Conservation (phyloP, 1,140 invertebrate species). For the Uloborus diversus region DNA sequence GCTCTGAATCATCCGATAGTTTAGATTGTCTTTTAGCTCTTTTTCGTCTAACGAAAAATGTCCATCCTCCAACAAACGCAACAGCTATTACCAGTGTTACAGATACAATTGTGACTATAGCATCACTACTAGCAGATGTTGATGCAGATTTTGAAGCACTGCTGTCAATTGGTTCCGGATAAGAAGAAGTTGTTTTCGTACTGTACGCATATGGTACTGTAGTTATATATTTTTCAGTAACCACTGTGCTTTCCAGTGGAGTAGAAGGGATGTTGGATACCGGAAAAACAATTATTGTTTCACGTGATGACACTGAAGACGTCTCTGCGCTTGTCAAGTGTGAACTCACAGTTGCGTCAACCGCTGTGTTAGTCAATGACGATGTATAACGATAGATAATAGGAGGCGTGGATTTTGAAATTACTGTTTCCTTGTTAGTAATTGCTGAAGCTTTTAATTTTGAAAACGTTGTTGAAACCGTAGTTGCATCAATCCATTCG, state of each 20-base stretch:
- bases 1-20: constrained; percentile 57
- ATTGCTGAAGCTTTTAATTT: too few relatives aligned
- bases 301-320: too few relatives aligned
- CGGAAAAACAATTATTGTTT: too few relatives aligned
- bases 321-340: too few relatives aligned
- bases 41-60: not conserved
- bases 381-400: too few relatives aligned
- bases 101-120: constrained; percentile 1
- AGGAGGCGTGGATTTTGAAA: not conserved
- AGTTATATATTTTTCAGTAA: not conserved
- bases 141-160: constrained; percentile 9
- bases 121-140: not conserved
- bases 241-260: too few relatives aligned
- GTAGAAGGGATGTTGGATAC: too few relatives aligned
- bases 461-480: too few relatives aligned
- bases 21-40: constrained; percentile 30
- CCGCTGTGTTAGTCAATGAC: too few relatives aligned
- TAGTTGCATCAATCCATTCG: too few relatives aligned
- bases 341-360: too few relatives aligned
- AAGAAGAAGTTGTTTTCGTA: not conserved
- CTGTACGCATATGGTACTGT: not conserved
- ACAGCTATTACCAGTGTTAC: constrained; percentile 7
- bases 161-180: not conserved
- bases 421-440: not conserved
- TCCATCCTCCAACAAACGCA: not conserved